phyloP scores from a whole-genome alignment of 2,888 invertebrate species.

The Venustoraphidia nigricollis region DNA sequence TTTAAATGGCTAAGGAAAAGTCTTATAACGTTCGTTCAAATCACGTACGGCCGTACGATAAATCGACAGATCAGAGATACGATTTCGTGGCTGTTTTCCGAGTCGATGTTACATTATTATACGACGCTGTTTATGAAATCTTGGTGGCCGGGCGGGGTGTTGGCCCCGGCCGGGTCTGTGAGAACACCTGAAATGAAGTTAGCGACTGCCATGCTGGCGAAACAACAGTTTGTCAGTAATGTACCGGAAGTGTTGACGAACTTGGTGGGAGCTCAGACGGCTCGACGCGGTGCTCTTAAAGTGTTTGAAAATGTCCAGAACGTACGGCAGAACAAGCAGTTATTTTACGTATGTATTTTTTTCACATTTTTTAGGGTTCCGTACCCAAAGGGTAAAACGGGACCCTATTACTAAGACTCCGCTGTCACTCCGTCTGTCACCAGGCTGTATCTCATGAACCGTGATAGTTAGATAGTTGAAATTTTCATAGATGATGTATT shows the following conservation, averaged over 20 bases:
- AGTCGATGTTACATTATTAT: conserved; percentile 82
- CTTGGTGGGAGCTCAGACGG: conserved; percentile 72
- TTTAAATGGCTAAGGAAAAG: conserved; percentile 78
- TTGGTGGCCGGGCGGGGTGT: conserved; percentile 79
- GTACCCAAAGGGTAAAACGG: conserved; percentile 6
- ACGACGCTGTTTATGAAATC: conserved; percentile 67
- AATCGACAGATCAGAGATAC: conserved; percentile 83
- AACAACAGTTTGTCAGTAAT: conserved; percentile 51
- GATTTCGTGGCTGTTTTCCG: conserved; percentile 74
- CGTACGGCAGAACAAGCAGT: conserved; percentile 72
- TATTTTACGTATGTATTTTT: conserved; percentile 64
- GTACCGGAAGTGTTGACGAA: conserved; percentile 68
- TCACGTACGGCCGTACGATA: conserved; percentile 82
- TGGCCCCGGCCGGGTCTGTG: conserved; percentile 36
- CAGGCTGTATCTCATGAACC: no score
- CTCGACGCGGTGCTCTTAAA: conserved; percentile 68
- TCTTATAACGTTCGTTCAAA: conserved; percentile 80
- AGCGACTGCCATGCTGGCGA: conserved; percentile 53
- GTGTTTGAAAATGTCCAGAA: conserved; percentile 78
- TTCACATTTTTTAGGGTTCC: not conserved
- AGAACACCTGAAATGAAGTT: conserved; percentile 48
- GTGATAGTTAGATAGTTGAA: no score
- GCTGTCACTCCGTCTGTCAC: no score
- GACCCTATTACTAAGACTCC: no score
- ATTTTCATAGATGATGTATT: no score